Evolutionary conservation across 2,797 vertebrate genomes (phyloP).

Genomic region (Tragelaphus oryx): DNA sequence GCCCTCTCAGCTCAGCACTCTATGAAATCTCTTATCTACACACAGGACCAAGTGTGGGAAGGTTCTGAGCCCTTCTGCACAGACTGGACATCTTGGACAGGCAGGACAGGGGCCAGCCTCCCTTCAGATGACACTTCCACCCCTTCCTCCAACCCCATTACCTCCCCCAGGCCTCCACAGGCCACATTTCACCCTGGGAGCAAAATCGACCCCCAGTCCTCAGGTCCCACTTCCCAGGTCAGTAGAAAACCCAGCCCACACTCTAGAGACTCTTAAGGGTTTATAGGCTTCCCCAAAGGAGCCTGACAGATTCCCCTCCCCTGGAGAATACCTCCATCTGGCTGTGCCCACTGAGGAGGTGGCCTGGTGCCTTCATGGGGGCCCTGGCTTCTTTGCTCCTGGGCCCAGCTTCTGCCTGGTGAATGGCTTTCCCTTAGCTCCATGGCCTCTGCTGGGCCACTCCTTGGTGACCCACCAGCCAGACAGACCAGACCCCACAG

Average conservation of each 20-base stretch:
- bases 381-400: neutral
- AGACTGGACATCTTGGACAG: neutral
- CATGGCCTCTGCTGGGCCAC: neutral
- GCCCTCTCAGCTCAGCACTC: neutral
- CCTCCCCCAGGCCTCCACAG: neutral
- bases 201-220: neutral
- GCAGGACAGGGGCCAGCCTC: neutral
- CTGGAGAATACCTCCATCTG: neutral
- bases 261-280: neutral
- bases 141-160: neutral
- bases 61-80: neutral
- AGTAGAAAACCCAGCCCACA: neutral
- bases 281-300: neutral
- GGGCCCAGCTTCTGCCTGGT: neutral
- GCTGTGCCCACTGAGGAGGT: neutral
- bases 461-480: neutral
- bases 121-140: neutral
- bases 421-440: neutral
- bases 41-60: neutral
- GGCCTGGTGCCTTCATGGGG: fast-evolving
- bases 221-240: neutral
- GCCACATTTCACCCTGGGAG: neutral
- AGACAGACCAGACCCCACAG: neutral
- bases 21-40: neutral
- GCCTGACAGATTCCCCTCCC: neutral